A percentile compares a stretch with the other conserved stretches of the same genome.
These are phyloP conservation scores for Ametastegia equiseti DNA, from an alignment of 2,888 invertebrate genomes.

Conservation along the genomic window DNA sequence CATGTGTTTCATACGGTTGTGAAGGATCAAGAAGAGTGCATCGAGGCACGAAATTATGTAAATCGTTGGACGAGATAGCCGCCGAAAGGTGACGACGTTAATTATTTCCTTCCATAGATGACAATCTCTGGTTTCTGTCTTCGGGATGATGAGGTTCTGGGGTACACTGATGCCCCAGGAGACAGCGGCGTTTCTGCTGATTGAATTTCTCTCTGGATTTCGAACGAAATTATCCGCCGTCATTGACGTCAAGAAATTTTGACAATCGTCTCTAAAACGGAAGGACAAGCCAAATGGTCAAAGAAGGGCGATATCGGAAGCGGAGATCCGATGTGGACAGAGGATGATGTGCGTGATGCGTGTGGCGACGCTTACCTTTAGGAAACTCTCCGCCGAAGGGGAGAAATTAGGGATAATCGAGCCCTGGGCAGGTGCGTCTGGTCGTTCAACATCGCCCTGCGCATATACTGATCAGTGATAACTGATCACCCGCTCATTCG, in stretches of 20 bases:
- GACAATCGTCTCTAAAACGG: too few relatives aligned
- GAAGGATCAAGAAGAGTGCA: background rate
- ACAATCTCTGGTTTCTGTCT: background rate
- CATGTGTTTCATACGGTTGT: background rate
- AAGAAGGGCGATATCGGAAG: too few relatives aligned
- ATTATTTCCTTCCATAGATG: background rate
- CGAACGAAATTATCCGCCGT: too few relatives aligned
- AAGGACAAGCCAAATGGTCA: too few relatives aligned
- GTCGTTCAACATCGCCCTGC: background rate
- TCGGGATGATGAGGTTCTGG: too few relatives aligned
- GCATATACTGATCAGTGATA: slow-evolving; percentile 23
- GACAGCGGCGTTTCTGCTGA: too few relatives aligned
- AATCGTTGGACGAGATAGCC: slow-evolving; percentile 1
- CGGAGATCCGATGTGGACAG: too few relatives aligned
- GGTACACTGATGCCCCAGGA: too few relatives aligned
- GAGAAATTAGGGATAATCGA: slow-evolving; percentile 37
- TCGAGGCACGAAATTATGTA: background rate
- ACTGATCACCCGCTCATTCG: slow-evolving; percentile 3
- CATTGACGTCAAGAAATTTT: too few relatives aligned
- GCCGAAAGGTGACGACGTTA: slow-evolving; percentile 31
- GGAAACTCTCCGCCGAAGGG: background rate
- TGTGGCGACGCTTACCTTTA: background rate
- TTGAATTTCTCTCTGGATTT: background rate
- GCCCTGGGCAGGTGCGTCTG: slow-evolving; percentile 7
- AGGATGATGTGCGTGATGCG: slow-evolving; percentile 11